A percentile compares a stretch with the other conserved stretches of the same genome.
Evolutionary conservation across 1,140 invertebrate genomes (phyloP).

Genomic region (Cherax quadricarinatus): DNA sequence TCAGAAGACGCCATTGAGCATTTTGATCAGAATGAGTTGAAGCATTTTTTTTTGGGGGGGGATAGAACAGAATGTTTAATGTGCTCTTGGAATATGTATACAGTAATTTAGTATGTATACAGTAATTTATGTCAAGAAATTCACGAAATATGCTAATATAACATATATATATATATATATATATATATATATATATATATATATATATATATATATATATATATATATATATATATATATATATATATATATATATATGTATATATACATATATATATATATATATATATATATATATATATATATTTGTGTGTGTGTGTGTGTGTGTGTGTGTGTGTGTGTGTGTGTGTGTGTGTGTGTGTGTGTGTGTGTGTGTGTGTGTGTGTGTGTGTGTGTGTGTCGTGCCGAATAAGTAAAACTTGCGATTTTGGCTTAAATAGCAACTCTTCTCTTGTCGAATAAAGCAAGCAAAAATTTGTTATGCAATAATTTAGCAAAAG

Average conservation of each 20-base stretch:
- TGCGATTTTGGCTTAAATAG: too few relatives aligned
- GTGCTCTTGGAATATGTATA: neutral
- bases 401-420: too few relatives aligned
- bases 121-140: neutral
- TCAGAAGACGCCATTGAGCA: neutral
- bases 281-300: slow-evolving; percentile 38
- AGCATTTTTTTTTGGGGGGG: neutral
- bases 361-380: slow-evolving; percentile 13
- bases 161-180: slow-evolving; percentile 1
- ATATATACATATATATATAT: slow-evolving; percentile 28
- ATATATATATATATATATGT: slow-evolving; percentile 14
- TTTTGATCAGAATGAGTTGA: neutral
- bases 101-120: neutral
- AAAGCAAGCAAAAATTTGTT: too few relatives aligned
- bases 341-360: slow-evolving; percentile 13
- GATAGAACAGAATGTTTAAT: neutral
- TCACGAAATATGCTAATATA: neutral
- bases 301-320: too few relatives aligned
- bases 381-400: too few relatives aligned
- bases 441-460: too few relatives aligned
- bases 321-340: slow-evolving; percentile 13
- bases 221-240: slow-evolving; percentile 13
- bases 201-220: slow-evolving; percentile 13
- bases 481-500: too few relatives aligned
- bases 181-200: slow-evolving; percentile 9